Evolutionary conservation across 2,113 vertebrate genomes (phyloP), one percentile per base, ranked within the genome.

Genomic region (Ailuropoda melanoleuca): DNA sequence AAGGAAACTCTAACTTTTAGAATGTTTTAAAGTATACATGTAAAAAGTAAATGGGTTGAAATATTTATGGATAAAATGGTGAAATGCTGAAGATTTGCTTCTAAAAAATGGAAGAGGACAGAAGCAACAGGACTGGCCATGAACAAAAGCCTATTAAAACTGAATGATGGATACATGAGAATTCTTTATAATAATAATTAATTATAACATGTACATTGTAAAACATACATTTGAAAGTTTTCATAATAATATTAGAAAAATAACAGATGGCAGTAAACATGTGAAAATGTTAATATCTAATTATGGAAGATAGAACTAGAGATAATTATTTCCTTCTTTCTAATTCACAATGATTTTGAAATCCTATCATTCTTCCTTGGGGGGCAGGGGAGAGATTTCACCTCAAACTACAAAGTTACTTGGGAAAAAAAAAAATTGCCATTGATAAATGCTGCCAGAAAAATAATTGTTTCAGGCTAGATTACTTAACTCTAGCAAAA

Each of bases 331-430:
- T 75, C n/a, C 37, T 78, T 88, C 34, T 83, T 93, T 50, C 70
- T 14, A 74, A 70, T 77, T 82, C 31, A 90, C 4, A 58, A 23
- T 90, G 68, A 29, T 95, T 95, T 66, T 85, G 53, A 95, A 96
- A 96, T 93, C 60, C 58, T 68, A 60, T 31, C 29, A 48, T 64
- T 37, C 29, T 85, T 64, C 5, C 48, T 74, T 6, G 3, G 66
- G 15, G 26, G 53, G 53, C 13, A 24, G 46, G 2, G 14, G 15
- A 80, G 72, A 43, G 14, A 34, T 55, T 84, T 58, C 37, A 48
- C 26, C 55, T 84, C 18, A 62, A 88, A 94, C 83, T 60, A 80
- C 7, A 53, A 89, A 90, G 58, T 81, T 95, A 85, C 34, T 66
- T 74, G 18, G 34, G 4, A 56, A 86, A 72, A 55, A n/a, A 17